phyloP scores from a whole-genome alignment of 2,113 vertebrate species.

The Thamnaconus septentrionalis region DNA sequence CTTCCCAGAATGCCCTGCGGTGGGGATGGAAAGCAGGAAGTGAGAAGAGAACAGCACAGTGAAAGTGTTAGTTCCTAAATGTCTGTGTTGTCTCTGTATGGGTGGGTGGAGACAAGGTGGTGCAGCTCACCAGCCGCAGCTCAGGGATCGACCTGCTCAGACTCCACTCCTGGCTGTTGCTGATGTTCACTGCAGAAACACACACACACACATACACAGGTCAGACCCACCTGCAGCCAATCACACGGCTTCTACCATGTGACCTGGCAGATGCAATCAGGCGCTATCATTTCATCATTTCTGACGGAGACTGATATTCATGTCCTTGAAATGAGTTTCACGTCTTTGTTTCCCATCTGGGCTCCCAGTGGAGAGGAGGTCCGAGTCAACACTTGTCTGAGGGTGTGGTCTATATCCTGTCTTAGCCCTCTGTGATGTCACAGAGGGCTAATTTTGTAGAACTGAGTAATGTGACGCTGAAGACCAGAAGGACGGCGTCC shows the following conservation, averaged over 20 bases:
- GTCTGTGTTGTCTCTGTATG: neutral
- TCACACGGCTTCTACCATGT: neutral
- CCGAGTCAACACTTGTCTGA: too few species aligned
- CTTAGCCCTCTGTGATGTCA: too few species aligned
- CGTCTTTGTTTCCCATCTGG: too few species aligned
- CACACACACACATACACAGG: conserved; percentile 29
- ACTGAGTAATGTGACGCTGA: conserved; percentile 69
- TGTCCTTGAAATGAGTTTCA: too few species aligned
- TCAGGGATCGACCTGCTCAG: conserved; percentile 87
- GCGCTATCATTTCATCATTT: too few species aligned
- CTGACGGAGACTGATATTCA: too few species aligned
- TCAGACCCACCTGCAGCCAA: neutral
- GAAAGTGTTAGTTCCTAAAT: neutral
- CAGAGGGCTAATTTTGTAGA: too few species aligned
- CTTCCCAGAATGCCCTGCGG: conserved; percentile 89
- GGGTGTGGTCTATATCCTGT: too few species aligned
- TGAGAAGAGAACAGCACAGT: neutral
- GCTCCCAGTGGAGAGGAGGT: too few species aligned
- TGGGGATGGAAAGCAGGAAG: conserved; percentile 13
- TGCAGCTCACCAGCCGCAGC: conserved; percentile 84
- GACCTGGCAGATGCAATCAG: too few species aligned
- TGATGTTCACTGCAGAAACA: conserved; percentile 80
- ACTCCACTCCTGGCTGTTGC: conserved; percentile 96
- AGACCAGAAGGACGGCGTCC: conserved; percentile 92
- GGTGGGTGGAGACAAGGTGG: neutral